Evolutionary conservation across 2,888 invertebrate species (phyloP).

Genomic region (Caenorhabditis wallacei): DNA sequence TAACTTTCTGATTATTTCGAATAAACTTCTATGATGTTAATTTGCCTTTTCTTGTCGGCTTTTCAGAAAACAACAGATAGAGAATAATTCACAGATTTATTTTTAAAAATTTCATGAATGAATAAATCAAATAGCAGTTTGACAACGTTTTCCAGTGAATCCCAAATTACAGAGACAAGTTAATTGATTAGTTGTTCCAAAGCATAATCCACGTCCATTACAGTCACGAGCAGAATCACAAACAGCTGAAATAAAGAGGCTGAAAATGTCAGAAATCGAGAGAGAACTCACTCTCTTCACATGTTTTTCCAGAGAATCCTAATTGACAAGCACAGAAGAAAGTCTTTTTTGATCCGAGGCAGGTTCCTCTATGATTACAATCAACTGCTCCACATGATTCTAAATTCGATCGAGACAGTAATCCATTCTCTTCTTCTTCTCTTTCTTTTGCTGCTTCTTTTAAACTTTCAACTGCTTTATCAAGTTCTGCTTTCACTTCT

Average conservation of each 20-base stretch:
- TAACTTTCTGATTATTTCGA: background rate
- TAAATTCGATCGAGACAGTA: constrained; percentile 32
- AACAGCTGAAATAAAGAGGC: constrained; percentile 68
- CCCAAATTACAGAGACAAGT: constrained; percentile 78
- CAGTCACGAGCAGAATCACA: constrained; percentile 80
- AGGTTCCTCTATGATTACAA: constrained; percentile 78
- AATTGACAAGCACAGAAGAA: constrained; percentile 78
- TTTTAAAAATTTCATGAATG: constrained; percentile 8
- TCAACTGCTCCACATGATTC: constrained; percentile 69
- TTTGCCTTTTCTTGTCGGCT: background rate
- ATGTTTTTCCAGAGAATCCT: constrained; percentile 77
- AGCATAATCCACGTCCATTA: constrained; percentile 79
- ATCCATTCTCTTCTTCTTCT: constrained; percentile 46
- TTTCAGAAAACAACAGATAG: too few species aligned
- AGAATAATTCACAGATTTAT: constrained; percentile 23
- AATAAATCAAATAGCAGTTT: constrained; percentile 64
- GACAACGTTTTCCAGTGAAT: constrained; percentile 76
- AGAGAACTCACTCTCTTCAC: constrained; percentile 77
- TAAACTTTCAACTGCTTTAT: constrained; percentile 62
- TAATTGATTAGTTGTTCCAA: constrained; percentile 75
- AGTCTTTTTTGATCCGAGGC: constrained; percentile 75
- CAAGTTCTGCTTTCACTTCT: constrained; percentile 64
- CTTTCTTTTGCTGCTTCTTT: constrained; percentile 53
- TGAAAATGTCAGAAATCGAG: background rate
- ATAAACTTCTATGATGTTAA: background rate